phyloP scores from a whole-genome alignment of 2,113 vertebrate species.

The Microtus oregoni region DNA sequence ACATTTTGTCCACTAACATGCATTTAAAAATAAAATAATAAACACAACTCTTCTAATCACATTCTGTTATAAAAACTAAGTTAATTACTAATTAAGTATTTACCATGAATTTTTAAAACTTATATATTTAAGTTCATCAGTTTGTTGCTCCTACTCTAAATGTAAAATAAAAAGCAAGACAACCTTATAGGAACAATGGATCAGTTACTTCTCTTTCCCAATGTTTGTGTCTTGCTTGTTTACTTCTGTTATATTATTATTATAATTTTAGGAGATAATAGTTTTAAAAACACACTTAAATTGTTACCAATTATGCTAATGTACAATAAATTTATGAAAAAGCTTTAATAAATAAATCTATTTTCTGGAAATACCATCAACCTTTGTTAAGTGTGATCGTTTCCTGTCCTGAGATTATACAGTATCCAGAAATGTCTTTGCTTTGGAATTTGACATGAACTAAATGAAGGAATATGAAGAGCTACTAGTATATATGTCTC shows the following conservation, averaged over 20 bases:
- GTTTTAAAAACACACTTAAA: background rate
- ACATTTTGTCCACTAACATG: background rate
- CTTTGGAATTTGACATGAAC: constrained; percentile 34
- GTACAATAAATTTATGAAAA: background rate
- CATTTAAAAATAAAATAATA: background rate
- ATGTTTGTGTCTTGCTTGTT: background rate
- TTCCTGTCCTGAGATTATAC: background rate
- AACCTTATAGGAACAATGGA: background rate
- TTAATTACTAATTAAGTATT: background rate
- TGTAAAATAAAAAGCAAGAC: background rate
- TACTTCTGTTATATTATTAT: background rate
- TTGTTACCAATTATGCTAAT: background rate
- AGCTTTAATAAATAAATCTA: background rate
- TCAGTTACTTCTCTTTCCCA: background rate
- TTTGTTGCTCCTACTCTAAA: background rate
- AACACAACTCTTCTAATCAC: background rate
- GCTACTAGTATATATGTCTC: background rate
- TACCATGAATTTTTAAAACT: background rate
- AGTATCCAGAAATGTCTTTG: background rate
- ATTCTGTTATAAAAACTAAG: background rate
- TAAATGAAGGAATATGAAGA: constrained; percentile 2
- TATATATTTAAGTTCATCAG: background rate
- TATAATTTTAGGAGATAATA: background rate
- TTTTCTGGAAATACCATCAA: background rate
- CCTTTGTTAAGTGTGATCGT: background rate